Evolutionary conservation across 1,140 invertebrate species (phyloP).

Genomic region (Cheumatopsyche charites): DNA sequence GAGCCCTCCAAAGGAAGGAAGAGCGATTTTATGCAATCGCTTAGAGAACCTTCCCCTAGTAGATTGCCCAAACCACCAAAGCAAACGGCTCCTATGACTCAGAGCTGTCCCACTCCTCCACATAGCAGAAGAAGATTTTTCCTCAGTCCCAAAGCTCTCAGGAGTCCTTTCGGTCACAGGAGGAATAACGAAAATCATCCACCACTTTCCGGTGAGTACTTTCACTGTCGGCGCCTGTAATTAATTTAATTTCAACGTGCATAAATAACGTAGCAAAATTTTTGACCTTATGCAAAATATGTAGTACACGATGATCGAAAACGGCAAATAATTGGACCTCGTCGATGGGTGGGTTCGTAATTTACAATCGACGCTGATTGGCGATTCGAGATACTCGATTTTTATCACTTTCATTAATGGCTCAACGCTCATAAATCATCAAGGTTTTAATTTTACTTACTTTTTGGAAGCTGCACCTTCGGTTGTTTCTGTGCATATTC

Average conservation of each 20-base stretch:
- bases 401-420: background rate
- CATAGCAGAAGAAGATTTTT: constrained; percentile 80
- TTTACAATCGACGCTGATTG: background rate
- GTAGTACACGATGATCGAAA: background rate
- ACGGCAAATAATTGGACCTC: constrained; percentile 11
- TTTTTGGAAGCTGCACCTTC: background rate
- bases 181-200: constrained; percentile 57
- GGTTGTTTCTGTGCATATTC: background rate
- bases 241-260: background rate
- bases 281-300: constrained; percentile 21
- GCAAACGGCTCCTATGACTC: constrained; percentile 59
- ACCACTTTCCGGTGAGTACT: constrained; percentile 69
- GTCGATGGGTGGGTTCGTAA: constrained; percentile 1
- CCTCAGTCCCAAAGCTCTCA: constrained; percentile 75
- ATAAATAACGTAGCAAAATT: background rate
- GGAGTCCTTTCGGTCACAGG: constrained; percentile 70
- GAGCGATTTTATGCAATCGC: constrained; percentile 37
- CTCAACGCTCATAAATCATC: background rate
- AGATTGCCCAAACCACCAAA: constrained; percentile 58
- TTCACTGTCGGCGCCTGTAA: background rate
- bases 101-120: constrained; percentile 79
- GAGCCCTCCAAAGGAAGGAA: constrained; percentile 35
- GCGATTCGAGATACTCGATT: background rate
- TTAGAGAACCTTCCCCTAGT: constrained; percentile 56
- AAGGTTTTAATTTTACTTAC: no score